A percentile compares a stretch with the other conserved stretches of the same genome.
Evolutionary conservation across 2,797 vertebrate genomes (phyloP).

Genomic region (Pipistrellus nathusii): DNA sequence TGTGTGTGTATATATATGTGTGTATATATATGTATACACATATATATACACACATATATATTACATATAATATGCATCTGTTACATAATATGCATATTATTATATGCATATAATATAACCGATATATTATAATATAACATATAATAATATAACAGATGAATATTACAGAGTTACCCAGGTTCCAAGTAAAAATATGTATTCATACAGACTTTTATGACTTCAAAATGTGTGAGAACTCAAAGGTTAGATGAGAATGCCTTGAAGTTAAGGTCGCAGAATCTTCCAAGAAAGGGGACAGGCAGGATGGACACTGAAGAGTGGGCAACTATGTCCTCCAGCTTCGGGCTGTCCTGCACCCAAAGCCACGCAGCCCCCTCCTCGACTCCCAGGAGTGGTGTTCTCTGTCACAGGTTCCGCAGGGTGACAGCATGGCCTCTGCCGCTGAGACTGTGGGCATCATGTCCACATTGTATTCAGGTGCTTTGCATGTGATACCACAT

Average conservation of each 20-base stretch:
- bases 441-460: rapidly evolving
- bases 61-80: too few relatives aligned
- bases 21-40: not conserved
- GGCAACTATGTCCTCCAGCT: not conserved
- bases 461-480: rapidly evolving
- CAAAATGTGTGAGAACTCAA: not conserved
- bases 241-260: not conserved
- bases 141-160: not conserved
- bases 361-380: not conserved
- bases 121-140: too few relatives aligned
- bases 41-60: not conserved
- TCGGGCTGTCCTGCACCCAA: not conserved
- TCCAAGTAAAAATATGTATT: not conserved
- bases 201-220: conserved; percentile 27
- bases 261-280: not conserved
- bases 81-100: too few relatives aligned
- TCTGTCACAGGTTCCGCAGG: rapidly evolving
- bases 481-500: not conserved
- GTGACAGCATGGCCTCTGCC: rapidly evolving
- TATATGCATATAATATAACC: too few relatives aligned
- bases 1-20: too few relatives aligned
- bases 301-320: not conserved
- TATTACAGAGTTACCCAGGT: not conserved
- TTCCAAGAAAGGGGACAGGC: not conserved
- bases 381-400: not conserved